Conservation (phyloP, 2,797 vertebrate species). For the Darevskia nairensis region DNA sequence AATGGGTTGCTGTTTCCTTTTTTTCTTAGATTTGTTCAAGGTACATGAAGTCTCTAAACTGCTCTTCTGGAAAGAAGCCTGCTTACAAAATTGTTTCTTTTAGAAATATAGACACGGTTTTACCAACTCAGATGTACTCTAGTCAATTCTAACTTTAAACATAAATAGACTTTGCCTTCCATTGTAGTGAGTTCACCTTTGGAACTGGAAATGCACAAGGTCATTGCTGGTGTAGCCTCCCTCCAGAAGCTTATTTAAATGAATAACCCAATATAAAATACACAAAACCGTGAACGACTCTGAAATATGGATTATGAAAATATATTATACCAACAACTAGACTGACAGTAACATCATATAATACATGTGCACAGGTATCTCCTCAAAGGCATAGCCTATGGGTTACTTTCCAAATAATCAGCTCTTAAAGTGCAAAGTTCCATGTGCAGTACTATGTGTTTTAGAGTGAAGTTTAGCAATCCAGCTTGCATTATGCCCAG, state of each 20-base stretch:
- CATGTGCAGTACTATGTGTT: no score
- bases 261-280: background rate
- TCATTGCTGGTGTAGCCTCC: conserved; percentile 31
- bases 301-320: no score
- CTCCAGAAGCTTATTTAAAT: conserved; percentile 44
- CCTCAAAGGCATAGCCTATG: no score
- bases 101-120: conserved; percentile 21
- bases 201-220: conserved; percentile 42
- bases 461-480: background rate
- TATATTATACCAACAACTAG: no score
- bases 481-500: background rate
- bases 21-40: conserved; percentile 57
- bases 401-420: no score
- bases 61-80: conserved; percentile 28
- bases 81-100: conserved; percentile 48
- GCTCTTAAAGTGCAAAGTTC: no score
- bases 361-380: no score
- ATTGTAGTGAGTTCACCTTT: conserved; percentile 28
- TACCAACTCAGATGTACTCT: conserved; percentile 41
- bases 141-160: conserved; percentile 45
- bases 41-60: conserved; percentile 40
- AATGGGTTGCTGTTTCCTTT: conserved; percentile 45
- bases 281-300: no score
- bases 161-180: conserved; percentile 35
- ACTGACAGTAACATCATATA: no score